These are phyloP conservation scores for Brachyrhaphis roseni DNA, from an alignment of 2,797 vertebrate genomes.

Conservation along the genomic window DNA sequence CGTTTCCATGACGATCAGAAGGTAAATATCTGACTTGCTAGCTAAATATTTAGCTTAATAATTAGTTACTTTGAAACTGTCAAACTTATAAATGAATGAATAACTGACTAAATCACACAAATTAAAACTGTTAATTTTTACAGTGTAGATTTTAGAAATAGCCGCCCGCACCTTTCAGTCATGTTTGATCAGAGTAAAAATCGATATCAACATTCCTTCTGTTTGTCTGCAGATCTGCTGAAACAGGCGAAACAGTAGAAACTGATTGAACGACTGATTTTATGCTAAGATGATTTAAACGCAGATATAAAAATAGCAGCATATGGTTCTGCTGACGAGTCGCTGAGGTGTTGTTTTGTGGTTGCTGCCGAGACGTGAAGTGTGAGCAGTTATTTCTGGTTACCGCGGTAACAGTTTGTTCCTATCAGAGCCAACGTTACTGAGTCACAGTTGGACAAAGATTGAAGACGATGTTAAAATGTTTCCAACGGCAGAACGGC, in stretches of 20 bases:
- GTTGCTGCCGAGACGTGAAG: constrained; percentile 13
- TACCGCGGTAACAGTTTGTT: constrained; percentile 11
- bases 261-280: not conserved
- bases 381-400: constrained; percentile 25
- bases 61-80: too few relatives aligned
- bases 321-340: constrained; percentile 4
- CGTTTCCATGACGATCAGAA: not conserved
- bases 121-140: too few relatives aligned
- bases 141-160: too few relatives aligned
- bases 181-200: too few relatives aligned
- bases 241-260: not conserved
- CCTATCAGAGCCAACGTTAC: not conserved
- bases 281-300: not conserved
- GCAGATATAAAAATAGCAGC: not conserved
- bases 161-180: too few relatives aligned
- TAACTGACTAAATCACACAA: too few relatives aligned
- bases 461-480: not conserved
- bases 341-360: constrained; percentile 11
- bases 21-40: too few relatives aligned
- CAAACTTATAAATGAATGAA: too few relatives aligned
- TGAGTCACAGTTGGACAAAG: constrained; percentile 4
- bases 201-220: not conserved
- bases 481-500: not conserved
- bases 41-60: too few relatives aligned
- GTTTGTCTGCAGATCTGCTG: not conserved